Evolutionary conservation across 2,888 invertebrate genomes (phyloP).

Genomic region (Cheilosia vernalis): DNA sequence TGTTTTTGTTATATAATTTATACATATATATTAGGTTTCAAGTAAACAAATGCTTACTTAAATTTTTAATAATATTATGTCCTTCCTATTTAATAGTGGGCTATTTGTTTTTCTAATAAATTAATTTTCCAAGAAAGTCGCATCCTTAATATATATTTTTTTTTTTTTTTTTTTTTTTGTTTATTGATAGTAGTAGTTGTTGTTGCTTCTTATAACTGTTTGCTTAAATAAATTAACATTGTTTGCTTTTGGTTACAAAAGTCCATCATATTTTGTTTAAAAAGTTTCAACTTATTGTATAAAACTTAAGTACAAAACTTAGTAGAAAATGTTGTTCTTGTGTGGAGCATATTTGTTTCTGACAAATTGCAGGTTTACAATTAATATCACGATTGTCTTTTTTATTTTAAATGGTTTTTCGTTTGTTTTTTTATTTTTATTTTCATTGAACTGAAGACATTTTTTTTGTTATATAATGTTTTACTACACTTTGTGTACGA

Average conservation of each 20-base stretch:
- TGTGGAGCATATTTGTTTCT: conserved; percentile 48
- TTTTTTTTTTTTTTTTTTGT: conserved; percentile 2
- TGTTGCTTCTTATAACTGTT: background rate
- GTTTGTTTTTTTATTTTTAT: conserved; percentile 4
- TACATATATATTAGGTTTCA: conserved; percentile 20
- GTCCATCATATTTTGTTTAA: background rate
- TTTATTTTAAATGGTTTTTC: conserved; percentile 68
- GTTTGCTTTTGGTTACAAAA: conserved; percentile 36
- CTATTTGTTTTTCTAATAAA: conserved; percentile 49
- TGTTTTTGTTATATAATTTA: conserved; percentile 23
- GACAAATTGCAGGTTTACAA: conserved; percentile 79
- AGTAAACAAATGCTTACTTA: conserved; percentile 22
- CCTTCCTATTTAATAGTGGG: conserved; percentile 53
- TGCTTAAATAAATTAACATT: conserved; percentile 31
- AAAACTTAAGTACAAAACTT: conserved; percentile 38
- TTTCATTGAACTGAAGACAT: conserved; percentile 28
- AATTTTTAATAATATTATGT: background rate
- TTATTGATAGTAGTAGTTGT: conserved; percentile 23
- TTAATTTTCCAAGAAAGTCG: background rate
- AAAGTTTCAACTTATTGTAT: conserved; percentile 30
- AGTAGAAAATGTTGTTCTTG: conserved; percentile 62
- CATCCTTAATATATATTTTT: conserved; percentile 7
- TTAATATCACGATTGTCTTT: conserved; percentile 83
- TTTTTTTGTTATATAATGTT: conserved; percentile 16
- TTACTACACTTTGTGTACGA: conserved; percentile 56